These are phyloP conservation scores for Sycobia sp. DNA, from an alignment of 1,140 invertebrate species.

Conservation along the genomic window DNA sequence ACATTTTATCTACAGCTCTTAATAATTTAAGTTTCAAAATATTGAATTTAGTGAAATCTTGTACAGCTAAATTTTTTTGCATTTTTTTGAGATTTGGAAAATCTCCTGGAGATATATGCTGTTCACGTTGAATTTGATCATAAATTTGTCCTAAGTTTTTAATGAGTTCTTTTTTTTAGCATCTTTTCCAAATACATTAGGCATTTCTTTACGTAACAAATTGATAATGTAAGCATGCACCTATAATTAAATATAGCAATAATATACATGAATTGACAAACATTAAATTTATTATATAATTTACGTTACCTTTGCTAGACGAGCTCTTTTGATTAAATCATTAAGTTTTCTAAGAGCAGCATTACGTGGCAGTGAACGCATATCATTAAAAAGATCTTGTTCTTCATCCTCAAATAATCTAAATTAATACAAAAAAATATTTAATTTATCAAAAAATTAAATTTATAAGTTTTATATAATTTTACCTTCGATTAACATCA, in stretches of 20 bases:
- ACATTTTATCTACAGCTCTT: constrained; percentile 96
- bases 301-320: constrained; percentile 82
- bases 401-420: constrained; percentile 95
- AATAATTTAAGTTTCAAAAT: constrained; percentile 87
- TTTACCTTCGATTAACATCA: constrained; percentile 79
- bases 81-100: constrained; percentile 96
- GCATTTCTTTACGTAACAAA: constrained; percentile 94
- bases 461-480: constrained; percentile 9
- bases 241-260: constrained; percentile 50
- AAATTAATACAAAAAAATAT: constrained; percentile 1
- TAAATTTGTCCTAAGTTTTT: constrained; percentile 90
- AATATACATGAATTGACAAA: neutral
- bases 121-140: constrained; percentile 84
- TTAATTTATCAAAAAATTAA: too few species aligned
- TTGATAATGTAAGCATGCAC: constrained; percentile 97
- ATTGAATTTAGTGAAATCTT: constrained; percentile 97
- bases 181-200: constrained; percentile 91
- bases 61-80: constrained; percentile 87
- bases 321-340: constrained; percentile 95
- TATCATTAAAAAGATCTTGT: constrained; percentile 93
- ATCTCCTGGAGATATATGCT: constrained; percentile 95
- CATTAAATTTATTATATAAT: constrained; percentile 8
- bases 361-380: constrained; percentile 93
- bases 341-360: constrained; percentile 95
- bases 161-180: constrained; percentile 97